phyloP scores from a whole-genome alignment of 2,113 vertebrate species.

The Malaclemys terrapin region DNA sequence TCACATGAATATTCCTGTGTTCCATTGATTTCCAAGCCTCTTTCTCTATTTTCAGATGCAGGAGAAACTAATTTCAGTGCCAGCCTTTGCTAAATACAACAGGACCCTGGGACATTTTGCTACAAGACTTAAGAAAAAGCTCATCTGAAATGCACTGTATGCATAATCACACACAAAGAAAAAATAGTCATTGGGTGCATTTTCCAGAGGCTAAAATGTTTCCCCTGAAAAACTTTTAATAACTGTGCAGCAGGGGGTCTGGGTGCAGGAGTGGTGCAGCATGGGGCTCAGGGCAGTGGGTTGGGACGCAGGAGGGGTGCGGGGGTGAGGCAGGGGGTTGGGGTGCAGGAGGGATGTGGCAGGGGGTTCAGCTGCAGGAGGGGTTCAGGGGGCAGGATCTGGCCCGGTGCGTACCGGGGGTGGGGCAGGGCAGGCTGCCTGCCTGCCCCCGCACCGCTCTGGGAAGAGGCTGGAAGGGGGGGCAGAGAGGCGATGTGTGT shows the following conservation, averaged over 20 bases:
- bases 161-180: not conserved
- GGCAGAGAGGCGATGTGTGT: too few relatives aligned
- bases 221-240: not conserved
- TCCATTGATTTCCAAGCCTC: not conserved
- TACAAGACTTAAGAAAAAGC: not conserved
- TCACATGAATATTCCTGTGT: not conserved
- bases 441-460: too few relatives aligned
- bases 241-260: not conserved
- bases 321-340: too few relatives aligned
- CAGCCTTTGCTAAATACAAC: not conserved
- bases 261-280: too few relatives aligned
- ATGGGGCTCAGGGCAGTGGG: too few relatives aligned
- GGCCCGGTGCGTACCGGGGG: too few relatives aligned
- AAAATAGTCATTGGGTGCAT: fast-evolving
- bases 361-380: too few relatives aligned
- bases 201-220: not conserved
- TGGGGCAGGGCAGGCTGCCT: too few relatives aligned
- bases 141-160: not conserved
- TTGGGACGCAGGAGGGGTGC: too few relatives aligned
- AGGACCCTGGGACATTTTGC: not conserved
- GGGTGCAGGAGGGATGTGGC: too few relatives aligned
- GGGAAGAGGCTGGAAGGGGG: too few relatives aligned
- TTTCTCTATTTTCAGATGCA: not conserved
- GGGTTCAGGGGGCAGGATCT: too few relatives aligned
- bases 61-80: not conserved